Evolutionary conservation across 2,888 invertebrate species (phyloP).

Genomic region (Willowsia nigromaculata): DNA sequence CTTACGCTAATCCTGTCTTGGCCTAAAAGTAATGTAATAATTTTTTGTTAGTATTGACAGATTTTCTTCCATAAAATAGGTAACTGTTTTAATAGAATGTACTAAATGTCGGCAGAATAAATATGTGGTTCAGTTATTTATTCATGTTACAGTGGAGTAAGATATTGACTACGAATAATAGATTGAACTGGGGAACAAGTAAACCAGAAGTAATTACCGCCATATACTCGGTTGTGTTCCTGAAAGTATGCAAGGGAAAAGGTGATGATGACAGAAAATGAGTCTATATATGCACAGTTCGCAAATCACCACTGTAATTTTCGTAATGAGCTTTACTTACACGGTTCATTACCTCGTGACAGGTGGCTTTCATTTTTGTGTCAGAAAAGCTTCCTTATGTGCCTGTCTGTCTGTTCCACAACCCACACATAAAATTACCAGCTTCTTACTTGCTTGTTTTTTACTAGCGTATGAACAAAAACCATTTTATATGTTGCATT

Average conservation of each 20-base stretch:
- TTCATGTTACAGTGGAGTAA: background rate
- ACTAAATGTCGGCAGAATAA: background rate
- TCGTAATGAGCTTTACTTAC: slow-evolving; percentile 63
- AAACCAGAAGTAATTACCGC: background rate
- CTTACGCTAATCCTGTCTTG: slow-evolving; percentile 28
- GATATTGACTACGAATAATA: background rate
- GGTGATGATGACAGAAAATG: background rate
- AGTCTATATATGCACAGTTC: background rate
- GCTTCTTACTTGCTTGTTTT: background rate
- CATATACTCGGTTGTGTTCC: background rate
- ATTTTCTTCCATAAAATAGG: background rate
- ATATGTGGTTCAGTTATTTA: background rate
- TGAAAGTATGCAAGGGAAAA: background rate
- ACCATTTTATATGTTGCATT: background rate
- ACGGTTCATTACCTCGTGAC: slow-evolving; percentile 66
- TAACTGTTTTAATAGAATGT: background rate
- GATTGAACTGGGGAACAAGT: background rate
- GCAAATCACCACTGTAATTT: slow-evolving; percentile 50
- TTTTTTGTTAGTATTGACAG: slow-evolving; percentile 38
- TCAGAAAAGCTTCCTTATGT: slow-evolving; percentile 30
- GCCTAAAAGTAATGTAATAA: slow-evolving; percentile 24
- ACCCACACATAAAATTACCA: background rate
- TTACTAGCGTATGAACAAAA: background rate
- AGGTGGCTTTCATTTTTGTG: slow-evolving; percentile 67
- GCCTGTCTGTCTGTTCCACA: background rate